Conservation (phyloP, 1,140 invertebrate genomes). For the Parapsyche elsis region DNA sequence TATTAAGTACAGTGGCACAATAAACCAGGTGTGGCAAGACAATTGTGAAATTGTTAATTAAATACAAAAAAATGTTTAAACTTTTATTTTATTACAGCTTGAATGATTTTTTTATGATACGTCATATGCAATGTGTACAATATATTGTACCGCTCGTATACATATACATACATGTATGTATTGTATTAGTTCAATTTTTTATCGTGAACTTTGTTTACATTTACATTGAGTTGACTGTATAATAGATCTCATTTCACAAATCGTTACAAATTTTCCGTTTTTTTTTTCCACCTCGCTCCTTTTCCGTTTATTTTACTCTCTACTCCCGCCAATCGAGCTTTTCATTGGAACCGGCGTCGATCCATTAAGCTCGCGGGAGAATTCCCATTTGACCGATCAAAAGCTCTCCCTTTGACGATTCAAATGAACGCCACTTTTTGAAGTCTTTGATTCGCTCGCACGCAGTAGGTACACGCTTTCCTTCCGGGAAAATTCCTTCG, state of each 20-base stretch:
- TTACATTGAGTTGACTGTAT: too few species aligned
- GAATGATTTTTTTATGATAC: too few species aligned
- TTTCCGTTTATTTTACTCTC: not conserved
- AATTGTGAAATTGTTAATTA: too few species aligned
- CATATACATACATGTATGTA: too few species aligned
- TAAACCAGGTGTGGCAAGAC: too few species aligned
- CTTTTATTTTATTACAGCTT: too few species aligned
- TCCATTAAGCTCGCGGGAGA: not conserved
- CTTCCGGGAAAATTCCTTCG: slow-evolving; percentile 5
- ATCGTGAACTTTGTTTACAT: too few species aligned
- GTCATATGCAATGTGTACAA: too few species aligned
- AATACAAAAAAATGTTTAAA: too few species aligned
- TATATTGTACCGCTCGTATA: too few species aligned
- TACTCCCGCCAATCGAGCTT: not conserved
- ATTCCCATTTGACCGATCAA: slow-evolving; percentile 19
- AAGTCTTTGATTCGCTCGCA: slow-evolving; percentile 20
- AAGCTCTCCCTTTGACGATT: not conserved
- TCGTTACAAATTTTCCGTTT: not conserved
- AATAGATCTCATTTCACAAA: not conserved
- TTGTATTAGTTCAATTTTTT: too few species aligned
- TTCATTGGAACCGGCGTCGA: not conserved
- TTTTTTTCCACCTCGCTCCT: not conserved
- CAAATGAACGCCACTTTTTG: slow-evolving; percentile 14
- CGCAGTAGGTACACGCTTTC: not conserved
- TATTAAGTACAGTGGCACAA: too few species aligned